Base-by-base conservation (phyloP, 2,797 vertebrate species). In the Carcharodon carcharias region DNA sequence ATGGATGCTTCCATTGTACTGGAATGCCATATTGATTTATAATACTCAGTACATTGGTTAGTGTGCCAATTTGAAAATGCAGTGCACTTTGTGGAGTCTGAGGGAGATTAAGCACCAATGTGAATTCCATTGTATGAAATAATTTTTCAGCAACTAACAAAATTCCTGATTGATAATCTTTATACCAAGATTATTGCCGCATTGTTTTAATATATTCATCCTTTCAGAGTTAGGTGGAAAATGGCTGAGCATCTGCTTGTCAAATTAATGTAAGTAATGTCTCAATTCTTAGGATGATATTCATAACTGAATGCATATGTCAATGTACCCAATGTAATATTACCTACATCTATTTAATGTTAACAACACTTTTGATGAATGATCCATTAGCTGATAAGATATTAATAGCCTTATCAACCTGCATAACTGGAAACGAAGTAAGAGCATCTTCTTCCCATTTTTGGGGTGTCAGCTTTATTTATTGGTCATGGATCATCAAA, bases 241-340 rank as follows among this genome's bases (percentile, higher is more conserved):
- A 56, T 95, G 28, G 94, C 12, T 95, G 69, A 71, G 67, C 94
- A 95, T 77, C 69, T 56, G 28, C 26, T 95, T 95, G 65, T 73
- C 69, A n/a, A 95, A 95, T 95, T 95, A 95, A 95, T 73, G 5
- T 71, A 95, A 95, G 65, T 73, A 50, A 67, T 69, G n/a, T 40
- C 65, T 69, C 40, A 73, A 77, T 95, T 73, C 45, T 73, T 95
- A 95, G 28, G n/a, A 35, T 92, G 94, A 73, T 73, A 56, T 95
- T 56, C 45, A 95, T 71, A 95, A 95, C 40, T 69, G 73, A 95
- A 95, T 40, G 31, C 7, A 95, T 95, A 50, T 73, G 50, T 95
- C 94, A 95, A 95, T 95, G 94, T 56, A 77, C 28, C 45, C 23
- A 21, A 73, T 95, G 28, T 95, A 95, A 95, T 95, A 77, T 95